A percentile compares a stretch with the other conserved stretches of the same genome.
These are phyloP conservation scores for Alauda arvensis DNA, from an alignment of 2,797 vertebrate genomes.

Conservation along the genomic window DNA sequence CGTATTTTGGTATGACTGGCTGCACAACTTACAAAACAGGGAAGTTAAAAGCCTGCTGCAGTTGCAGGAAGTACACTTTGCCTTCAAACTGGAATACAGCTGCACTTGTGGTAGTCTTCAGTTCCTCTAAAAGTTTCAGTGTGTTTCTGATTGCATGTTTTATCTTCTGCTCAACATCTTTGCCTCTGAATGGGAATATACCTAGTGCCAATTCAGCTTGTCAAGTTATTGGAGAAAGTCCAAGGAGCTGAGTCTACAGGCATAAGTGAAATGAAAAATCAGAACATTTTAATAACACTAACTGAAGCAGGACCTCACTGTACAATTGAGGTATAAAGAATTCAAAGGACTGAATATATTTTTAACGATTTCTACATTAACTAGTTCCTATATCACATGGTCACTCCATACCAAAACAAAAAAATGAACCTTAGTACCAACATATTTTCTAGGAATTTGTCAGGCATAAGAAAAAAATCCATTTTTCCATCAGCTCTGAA, in stretches of 20 bases:
- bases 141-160: neutral
- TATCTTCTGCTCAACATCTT: neutral
- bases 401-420: neutral
- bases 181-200: neutral
- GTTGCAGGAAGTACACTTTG: neutral
- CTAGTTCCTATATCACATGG: neutral
- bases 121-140: slow-evolving; percentile 18
- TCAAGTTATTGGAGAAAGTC: neutral
- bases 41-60: neutral
- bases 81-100: neutral
- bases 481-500: neutral
- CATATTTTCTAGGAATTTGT: neutral
- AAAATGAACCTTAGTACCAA: neutral
- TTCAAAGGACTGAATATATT: neutral
- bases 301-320: neutral
- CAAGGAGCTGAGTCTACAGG: neutral
- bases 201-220: neutral
- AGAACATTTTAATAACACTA: neutral
- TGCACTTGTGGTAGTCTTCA: neutral
- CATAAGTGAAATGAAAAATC: neutral
- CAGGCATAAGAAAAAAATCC: neutral
- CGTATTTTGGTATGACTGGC: neutral
- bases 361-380: neutral
- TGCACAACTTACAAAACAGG: neutral
- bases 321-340: neutral